These are phyloP conservation scores for Polymixis flavicincta DNA, from an alignment of 2,888 invertebrate species.

Conservation along the genomic window DNA sequence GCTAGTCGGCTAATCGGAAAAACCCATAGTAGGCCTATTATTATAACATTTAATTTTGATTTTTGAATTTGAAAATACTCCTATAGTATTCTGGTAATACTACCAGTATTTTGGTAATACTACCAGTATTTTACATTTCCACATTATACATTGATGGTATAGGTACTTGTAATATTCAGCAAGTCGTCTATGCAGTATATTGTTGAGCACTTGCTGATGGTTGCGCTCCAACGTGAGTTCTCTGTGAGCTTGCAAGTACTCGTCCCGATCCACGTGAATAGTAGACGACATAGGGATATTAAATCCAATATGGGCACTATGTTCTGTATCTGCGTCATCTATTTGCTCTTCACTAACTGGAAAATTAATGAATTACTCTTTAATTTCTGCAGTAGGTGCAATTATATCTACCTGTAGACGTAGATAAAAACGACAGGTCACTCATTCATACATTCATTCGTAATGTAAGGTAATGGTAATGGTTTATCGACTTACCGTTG, in stretches of 20 bases:
- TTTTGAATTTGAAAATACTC: background rate
- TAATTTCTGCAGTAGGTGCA: background rate
- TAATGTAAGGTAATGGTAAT: too few species aligned
- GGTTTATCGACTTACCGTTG: slow-evolving; percentile 19
- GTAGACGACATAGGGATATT: slow-evolving; percentile 71
- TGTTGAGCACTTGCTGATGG: slow-evolving; percentile 83
- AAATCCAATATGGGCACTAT: slow-evolving; percentile 74
- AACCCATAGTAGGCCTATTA: background rate
- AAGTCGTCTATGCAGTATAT: slow-evolving; percentile 83
- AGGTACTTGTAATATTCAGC: slow-evolving; percentile 87
- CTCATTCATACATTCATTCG: too few species aligned
- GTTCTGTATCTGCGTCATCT: slow-evolving; percentile 55
- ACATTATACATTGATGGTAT: background rate
- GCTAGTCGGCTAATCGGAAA: background rate
- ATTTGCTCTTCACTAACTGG: slow-evolving; percentile 64
- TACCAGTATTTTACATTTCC: background rate
- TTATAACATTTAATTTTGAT: background rate
- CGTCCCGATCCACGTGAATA: slow-evolving; percentile 80
- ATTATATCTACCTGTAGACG: too few species aligned
- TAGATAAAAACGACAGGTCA: too few species aligned
- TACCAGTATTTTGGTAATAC: background rate
- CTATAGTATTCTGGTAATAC: too few species aligned
- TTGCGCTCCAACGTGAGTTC: slow-evolving; percentile 80
- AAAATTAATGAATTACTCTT: background rate
- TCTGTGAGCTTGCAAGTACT: slow-evolving; percentile 81